Evolutionary conservation across 2,888 invertebrate genomes (phyloP).

Genomic region (Tinea trinotella): DNA sequence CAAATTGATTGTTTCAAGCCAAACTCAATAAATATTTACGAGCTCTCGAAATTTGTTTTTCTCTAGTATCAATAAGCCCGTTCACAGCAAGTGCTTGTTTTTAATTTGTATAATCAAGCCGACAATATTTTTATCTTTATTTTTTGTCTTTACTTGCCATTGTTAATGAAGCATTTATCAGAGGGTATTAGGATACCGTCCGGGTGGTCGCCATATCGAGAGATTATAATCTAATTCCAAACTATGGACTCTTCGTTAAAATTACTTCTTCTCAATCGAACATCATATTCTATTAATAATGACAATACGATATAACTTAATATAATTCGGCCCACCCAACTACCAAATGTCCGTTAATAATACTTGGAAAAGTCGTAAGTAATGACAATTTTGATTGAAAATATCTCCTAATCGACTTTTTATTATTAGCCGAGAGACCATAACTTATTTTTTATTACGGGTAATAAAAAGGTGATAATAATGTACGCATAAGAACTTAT

Average conservation of each 20-base stretch:
- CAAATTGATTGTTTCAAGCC: not conserved
- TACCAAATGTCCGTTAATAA: not conserved
- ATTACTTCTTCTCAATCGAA: slow-evolving; percentile 15
- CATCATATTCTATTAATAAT: slow-evolving; percentile 30
- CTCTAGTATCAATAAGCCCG: not conserved
- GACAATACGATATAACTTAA: slow-evolving; percentile 10
- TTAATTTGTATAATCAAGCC: too few relatives aligned
- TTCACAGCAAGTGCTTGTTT: too few relatives aligned
- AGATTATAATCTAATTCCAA: slow-evolving; percentile 17
- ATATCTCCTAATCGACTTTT: not conserved
- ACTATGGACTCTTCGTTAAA: not conserved
- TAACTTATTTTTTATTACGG: slow-evolving; percentile 3
- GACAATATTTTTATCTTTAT: too few relatives aligned
- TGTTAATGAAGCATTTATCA: not conserved
- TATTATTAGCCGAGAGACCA: not conserved
- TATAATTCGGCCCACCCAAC: slow-evolving; percentile 7
- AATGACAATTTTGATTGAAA: slow-evolving; percentile 9
- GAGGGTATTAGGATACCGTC: not conserved
- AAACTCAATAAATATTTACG: not conserved
- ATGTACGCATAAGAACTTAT: not conserved
- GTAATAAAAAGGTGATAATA: slow-evolving; percentile 9
- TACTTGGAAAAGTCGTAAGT: not conserved
- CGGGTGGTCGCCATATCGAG: slow-evolving; percentile 11
- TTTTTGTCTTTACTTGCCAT: too few relatives aligned
- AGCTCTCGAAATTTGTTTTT: not conserved